Percentiles rank a stretch among this genome's conserved stretches.
Evolutionary conservation across 2,113 vertebrate genomes (phyloP).

Genomic region (Solea solea): DNA sequence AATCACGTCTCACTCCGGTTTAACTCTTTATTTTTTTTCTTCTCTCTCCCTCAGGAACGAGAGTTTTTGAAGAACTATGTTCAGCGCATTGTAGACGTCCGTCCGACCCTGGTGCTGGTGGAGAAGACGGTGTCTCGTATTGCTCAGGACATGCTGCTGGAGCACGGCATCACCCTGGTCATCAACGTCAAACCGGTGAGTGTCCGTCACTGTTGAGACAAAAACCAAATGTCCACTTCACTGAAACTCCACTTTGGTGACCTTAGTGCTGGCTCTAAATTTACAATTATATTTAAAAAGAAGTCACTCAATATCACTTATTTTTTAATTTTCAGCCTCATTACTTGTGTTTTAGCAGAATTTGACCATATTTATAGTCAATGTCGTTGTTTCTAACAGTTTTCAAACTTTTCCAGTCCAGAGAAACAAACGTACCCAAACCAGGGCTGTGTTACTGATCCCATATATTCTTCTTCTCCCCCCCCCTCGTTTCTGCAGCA

Average conservation of each 20-base stretch:
- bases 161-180: conserved; percentile 95
- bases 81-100: conserved; percentile 94
- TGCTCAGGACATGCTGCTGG: conserved; percentile 97
- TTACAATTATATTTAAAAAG: too few relatives aligned
- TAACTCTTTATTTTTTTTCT: background rate
- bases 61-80: conserved; percentile 99
- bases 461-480: background rate
- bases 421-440: too few relatives aligned
- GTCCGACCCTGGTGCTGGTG: conserved; percentile 94
- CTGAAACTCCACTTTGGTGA: too few relatives aligned
- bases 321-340: too few relatives aligned
- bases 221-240: background rate
- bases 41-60: conserved; percentile 83
- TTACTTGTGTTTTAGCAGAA: too few relatives aligned
- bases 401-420: too few relatives aligned
- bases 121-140: conserved; percentile 98
- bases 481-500: conserved; percentile 79
- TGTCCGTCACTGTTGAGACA: background rate
- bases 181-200: conserved; percentile 97
- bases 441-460: background rate
- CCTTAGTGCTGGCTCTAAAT: too few relatives aligned
- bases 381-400: too few relatives aligned
- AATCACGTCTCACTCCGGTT: too few relatives aligned
- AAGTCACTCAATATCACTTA: too few relatives aligned
- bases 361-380: too few relatives aligned